Conservation (phyloP, 2,797 vertebrate species). For the Anableps anableps region DNA sequence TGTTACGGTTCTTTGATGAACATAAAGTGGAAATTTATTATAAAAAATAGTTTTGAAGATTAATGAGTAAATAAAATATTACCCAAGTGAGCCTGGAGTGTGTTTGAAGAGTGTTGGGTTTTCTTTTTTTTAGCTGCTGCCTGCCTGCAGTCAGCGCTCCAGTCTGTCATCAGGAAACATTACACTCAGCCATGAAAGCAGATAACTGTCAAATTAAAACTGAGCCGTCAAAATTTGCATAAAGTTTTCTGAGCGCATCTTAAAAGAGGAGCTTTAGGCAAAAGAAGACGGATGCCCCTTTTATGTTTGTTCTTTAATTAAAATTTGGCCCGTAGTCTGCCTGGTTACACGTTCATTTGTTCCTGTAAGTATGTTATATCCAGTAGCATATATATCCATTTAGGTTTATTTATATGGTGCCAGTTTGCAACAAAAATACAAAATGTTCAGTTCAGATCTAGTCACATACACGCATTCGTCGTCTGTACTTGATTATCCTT, state of each 20-base stretch:
- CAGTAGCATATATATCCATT: too few relatives aligned
- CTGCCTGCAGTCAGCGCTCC: conserved; percentile 9
- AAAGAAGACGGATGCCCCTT: background rate
- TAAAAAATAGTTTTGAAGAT: conserved; percentile 90
- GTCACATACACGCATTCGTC: background rate
- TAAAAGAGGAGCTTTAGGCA: background rate
- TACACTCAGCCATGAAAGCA: conserved; percentile 9
- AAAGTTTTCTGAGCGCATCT: background rate
- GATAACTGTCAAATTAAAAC: conserved; percentile 32
- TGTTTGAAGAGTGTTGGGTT: conserved; percentile 36
- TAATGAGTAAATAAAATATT: conserved; percentile 90
- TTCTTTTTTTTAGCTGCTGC: conserved; percentile 9
- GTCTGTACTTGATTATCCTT: background rate
- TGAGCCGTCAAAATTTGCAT: background rate
- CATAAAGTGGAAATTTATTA: conserved; percentile 89
- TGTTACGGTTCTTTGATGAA: conserved; percentile 89
- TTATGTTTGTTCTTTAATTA: background rate
- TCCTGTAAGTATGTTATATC: background rate
- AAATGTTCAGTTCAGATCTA: background rate
- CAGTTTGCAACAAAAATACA: too few relatives aligned
- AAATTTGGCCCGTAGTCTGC: background rate
- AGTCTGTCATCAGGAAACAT: conserved; percentile 5
- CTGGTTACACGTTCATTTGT: background rate
- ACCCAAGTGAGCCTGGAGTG: conserved; percentile 78
- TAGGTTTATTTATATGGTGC: background rate